Conservation (phyloP, 2,888 invertebrate species). For the Himalopsyche kuldschensis region DNA sequence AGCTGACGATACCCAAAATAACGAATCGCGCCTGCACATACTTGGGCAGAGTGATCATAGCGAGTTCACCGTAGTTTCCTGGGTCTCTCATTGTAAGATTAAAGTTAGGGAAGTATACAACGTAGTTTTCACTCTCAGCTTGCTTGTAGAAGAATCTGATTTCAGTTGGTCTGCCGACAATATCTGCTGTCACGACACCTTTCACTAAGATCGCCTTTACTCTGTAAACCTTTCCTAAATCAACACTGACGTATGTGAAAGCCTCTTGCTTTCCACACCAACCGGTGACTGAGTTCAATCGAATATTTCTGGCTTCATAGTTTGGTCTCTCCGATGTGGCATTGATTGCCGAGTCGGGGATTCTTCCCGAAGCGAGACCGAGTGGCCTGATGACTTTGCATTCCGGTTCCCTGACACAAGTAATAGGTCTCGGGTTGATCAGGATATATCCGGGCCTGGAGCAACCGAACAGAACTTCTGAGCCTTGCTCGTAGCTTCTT, state of each 20-base stretch:
- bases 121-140: conserved; percentile 90
- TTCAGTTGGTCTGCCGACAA: conserved; percentile 93
- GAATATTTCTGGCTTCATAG: conserved; percentile 86
- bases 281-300: conserved; percentile 89
- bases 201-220: conserved; percentile 92
- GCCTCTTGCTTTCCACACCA: conserved; percentile 98
- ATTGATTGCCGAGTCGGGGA: conserved; percentile 93
- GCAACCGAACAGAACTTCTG: conserved; percentile 89
- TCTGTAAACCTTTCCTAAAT: conserved; percentile 88
- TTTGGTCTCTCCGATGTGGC: conserved; percentile 92
- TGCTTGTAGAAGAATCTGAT: conserved; percentile 97
- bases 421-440: conserved; percentile 87
- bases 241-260: conserved; percentile 94
- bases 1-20: conserved; percentile 92
- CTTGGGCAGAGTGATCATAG: conserved; percentile 93
- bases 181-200: conserved; percentile 92
- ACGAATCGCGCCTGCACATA: conserved; percentile 93
- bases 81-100: conserved; percentile 93
- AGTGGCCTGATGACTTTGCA: conserved; percentile 90
- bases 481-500: conserved; percentile 83
- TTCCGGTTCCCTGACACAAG: conserved; percentile 89
- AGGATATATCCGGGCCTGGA: conserved; percentile 89
- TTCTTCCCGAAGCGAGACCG: conserved; percentile 86
- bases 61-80: conserved; percentile 95
- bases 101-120: conserved; percentile 96